Evolutionary conservation across 2,888 invertebrate genomes (phyloP), one percentile per base, ranked within the genome.

Genomic region (Drosophila nr. fundita): DNA sequence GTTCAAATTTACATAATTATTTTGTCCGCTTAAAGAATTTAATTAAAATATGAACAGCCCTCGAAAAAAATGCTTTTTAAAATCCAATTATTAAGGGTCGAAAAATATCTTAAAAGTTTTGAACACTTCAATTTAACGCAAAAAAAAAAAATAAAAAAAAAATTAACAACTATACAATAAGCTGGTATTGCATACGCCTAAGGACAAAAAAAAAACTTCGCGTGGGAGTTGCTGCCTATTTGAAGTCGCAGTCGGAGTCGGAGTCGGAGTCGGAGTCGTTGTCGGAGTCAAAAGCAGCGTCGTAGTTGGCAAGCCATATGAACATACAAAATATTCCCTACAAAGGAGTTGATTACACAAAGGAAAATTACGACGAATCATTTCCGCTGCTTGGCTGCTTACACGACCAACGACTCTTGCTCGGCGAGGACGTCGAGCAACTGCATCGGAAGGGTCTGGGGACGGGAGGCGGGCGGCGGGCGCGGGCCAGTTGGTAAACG

Each of bases 341-440:
- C 87, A 88, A 91, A 91, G 90, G 91, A 91, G 91, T 91, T 91
- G 91, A 91, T 91, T 91, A 92, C 91, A 91, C 91, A 91, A 91
- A 91, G 91, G 91, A 92, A 91, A 91, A 91, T 92, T 92, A 92
- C 91, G 91, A 87, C 89, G 91, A 92, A 91, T 92, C 91, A 92
- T 91, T 91, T 92, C 92, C 92, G 91, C 90, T 90, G 91, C 90
- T 90, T 91, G 92, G 91, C 89, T 91, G 87, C 83, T 82, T 87
- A 87, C 90, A 89, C 76, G 82, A 87, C 87, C 90, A 87, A 78
- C 76, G 76, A 83, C 82, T 57, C 57, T 57, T 84, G 84, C 71
- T 62, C 69, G 34, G 66, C 48, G 64, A 45, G 15, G 13, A 62
- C 64, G 53, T 45, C 24, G 55, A 38, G 63, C 6, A 21, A 48